Conservation (phyloP, 2,797 vertebrate species). For the Lophura swinhoii region DNA sequence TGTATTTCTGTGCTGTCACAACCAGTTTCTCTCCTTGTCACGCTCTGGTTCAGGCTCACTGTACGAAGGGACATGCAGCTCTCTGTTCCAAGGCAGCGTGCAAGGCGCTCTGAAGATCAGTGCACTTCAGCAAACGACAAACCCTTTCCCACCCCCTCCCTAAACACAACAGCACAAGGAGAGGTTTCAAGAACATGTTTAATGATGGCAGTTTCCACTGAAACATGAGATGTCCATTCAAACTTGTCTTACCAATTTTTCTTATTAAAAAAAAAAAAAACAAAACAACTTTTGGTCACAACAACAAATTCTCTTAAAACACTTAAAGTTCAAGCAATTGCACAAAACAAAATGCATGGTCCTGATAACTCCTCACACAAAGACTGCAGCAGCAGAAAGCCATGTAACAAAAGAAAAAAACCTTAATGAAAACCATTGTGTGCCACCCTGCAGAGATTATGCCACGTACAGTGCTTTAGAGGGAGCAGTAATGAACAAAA, state of each 20-base stretch:
- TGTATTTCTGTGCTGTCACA: not conserved
- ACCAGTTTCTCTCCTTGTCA: not conserved
- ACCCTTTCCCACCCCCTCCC: not conserved
- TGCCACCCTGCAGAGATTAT: not conserved
- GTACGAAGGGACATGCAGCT: not conserved
- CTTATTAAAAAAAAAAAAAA: not conserved
- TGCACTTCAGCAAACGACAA: not conserved
- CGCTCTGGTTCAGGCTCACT: not conserved
- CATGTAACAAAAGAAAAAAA: not conserved
- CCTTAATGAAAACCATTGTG: not conserved
- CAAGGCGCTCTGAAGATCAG: not conserved
- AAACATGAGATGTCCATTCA: conserved; percentile 36
- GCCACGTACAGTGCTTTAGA: not conserved
- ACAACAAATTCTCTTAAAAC: conserved; percentile 27
- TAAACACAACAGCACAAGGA: not conserved
- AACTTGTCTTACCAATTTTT: not conserved
- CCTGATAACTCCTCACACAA: not conserved
- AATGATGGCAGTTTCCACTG: conserved; percentile 63
- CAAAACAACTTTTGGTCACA: conserved; percentile 54
- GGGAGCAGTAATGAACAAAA: not conserved
- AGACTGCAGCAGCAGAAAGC: conserved; percentile 29
- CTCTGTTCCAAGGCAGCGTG: not conserved
- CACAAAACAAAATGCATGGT: not conserved
- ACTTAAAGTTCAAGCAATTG: conserved; percentile 21
- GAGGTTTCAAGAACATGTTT: conserved; percentile 67